phyloP scores from a whole-genome alignment of 1,140 invertebrate species.

The Drosophila aff. region DNA sequence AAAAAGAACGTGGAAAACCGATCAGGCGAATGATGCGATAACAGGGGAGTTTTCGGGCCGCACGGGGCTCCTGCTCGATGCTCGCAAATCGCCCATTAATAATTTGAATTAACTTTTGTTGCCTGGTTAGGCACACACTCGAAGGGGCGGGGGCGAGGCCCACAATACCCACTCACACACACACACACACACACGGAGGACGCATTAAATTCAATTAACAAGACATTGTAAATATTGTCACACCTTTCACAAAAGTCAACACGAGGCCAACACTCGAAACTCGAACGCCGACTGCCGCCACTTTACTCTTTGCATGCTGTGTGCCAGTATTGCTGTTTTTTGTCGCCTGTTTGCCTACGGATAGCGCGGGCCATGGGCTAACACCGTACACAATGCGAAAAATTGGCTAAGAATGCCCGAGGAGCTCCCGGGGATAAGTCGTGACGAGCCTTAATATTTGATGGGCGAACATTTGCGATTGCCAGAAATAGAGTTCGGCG shows the following conservation, averaged over 20 bases:
- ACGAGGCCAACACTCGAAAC: slow-evolving; percentile 59
- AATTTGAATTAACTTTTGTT: slow-evolving; percentile 61
- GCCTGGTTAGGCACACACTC: slow-evolving; percentile 32
- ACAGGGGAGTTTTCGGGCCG: slow-evolving; percentile 33
- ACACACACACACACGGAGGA: not conserved
- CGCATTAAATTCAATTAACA: slow-evolving; percentile 76
- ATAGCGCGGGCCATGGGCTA: slow-evolving; percentile 9
- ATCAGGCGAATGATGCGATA: slow-evolving; percentile 54
- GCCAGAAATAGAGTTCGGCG: not conserved
- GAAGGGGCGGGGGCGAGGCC: not conserved
- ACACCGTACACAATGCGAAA: slow-evolving; percentile 5
- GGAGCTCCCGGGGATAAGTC: not conserved
- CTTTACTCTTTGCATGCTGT: slow-evolving; percentile 25
- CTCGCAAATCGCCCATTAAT: slow-evolving; percentile 62
- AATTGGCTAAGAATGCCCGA: not conserved
- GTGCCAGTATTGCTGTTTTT: not conserved
- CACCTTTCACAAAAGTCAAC: slow-evolving; percentile 73
- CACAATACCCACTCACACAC: not conserved
- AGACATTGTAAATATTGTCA: slow-evolving; percentile 72
- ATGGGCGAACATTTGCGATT: not conserved
- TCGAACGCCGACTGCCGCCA: slow-evolving; percentile 27
- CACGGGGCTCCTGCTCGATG: slow-evolving; percentile 28
- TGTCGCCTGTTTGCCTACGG: slow-evolving; percentile 29
- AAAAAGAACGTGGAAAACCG: slow-evolving; percentile 2
- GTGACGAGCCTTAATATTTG: slow-evolving; percentile 7